A percentile compares a stretch with the other conserved stretches of the same genome.
Evolutionary conservation across 2,888 invertebrate species (phyloP).

Genomic region (Drosophila merina): DNA sequence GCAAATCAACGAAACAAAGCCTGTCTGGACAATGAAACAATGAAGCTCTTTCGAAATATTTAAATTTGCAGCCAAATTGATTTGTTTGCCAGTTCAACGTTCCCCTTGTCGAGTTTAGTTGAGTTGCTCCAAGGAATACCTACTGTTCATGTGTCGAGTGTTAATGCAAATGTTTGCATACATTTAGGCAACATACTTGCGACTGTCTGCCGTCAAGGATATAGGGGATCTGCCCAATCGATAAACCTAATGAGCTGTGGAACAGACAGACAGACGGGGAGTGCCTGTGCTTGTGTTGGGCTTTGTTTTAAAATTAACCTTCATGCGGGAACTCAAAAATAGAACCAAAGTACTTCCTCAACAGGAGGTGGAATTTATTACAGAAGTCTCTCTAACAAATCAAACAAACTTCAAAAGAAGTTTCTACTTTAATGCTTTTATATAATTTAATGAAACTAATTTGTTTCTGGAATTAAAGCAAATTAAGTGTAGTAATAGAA

Average conservation of each 20-base stretch:
- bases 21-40: slow-evolving; percentile 49
- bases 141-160: slow-evolving; percentile 33
- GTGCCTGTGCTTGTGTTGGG: slow-evolving; percentile 5
- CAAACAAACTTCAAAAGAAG: too few relatives aligned
- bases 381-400: not conserved
- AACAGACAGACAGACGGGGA: slow-evolving; percentile 30
- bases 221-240: slow-evolving; percentile 52
- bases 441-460: not conserved
- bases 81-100: slow-evolving; percentile 64
- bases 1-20: slow-evolving; percentile 41
- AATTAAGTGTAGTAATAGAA: not conserved
- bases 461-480: not conserved
- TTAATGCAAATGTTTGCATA: slow-evolving; percentile 57
- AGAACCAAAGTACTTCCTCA: slow-evolving; percentile 37
- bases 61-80: slow-evolving; percentile 71
- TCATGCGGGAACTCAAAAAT: slow-evolving; percentile 32
- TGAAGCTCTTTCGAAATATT: slow-evolving; percentile 54
- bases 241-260: slow-evolving; percentile 71
- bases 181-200: slow-evolving; percentile 42
- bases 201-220: slow-evolving; percentile 8
- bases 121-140: slow-evolving; percentile 11
- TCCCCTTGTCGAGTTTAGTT: slow-evolving; percentile 7
- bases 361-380: not conserved
- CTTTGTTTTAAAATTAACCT: slow-evolving; percentile 46
- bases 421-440: not conserved